phyloP scores from a whole-genome alignment of 1,140 invertebrate genomes.

The Cyphomyrmex costatus region DNA sequence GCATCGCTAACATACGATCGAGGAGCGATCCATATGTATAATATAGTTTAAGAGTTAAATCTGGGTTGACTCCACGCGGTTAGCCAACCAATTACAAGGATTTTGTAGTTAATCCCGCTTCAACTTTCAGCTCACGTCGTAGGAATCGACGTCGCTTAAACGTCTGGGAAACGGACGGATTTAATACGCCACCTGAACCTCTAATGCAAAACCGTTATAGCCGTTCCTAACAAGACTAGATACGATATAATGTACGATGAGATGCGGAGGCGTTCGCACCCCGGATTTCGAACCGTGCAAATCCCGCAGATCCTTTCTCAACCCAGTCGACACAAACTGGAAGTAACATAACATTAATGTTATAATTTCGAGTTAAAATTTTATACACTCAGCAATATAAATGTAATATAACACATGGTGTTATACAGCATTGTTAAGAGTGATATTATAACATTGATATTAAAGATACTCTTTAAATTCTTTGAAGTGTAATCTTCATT shows the following conservation, averaged over 20 bases:
- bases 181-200: conserved; percentile 48
- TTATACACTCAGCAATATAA: too few relatives aligned
- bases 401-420: too few relatives aligned
- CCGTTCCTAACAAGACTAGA: background rate
- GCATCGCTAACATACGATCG: conserved; percentile 13
- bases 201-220: conserved; percentile 38
- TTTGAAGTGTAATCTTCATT: too few relatives aligned
- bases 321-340: too few relatives aligned
- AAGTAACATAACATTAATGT: too few relatives aligned
- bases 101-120: conserved; percentile 41
- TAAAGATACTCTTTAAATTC: too few relatives aligned
- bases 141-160: conserved; percentile 36
- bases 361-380: too few relatives aligned
- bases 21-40: conserved; percentile 31
- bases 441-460: too few relatives aligned
- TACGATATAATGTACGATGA: background rate
- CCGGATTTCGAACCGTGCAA: background rate
- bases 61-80: conserved; percentile 26
- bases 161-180: conserved; percentile 18
- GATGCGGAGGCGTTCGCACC: background rate
- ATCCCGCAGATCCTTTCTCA: background rate
- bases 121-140: conserved; percentile 55
- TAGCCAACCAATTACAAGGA: conserved; percentile 55
- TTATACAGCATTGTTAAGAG: too few relatives aligned
- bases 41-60: conserved; percentile 46